A percentile compares a stretch with the other conserved stretches of the same genome.
Evolutionary conservation across 2,113 vertebrate genomes (phyloP).

Genomic region (Ptilorrhoa leucosticta): DNA sequence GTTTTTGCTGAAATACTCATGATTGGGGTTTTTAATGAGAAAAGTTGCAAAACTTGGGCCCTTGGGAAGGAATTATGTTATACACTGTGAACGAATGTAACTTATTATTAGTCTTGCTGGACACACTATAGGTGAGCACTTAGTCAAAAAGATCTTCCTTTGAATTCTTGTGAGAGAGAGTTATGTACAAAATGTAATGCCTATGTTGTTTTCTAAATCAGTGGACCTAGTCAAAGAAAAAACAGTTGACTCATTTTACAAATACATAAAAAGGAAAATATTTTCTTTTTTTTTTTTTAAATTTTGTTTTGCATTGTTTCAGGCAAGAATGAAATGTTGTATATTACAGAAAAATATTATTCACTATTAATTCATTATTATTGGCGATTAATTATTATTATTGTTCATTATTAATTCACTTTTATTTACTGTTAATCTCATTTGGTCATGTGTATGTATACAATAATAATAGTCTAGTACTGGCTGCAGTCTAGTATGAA

Average conservation of each 20-base stretch:
- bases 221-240: not conserved
- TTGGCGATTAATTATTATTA: not conserved
- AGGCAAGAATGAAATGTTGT: not conserved
- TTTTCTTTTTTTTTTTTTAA: not conserved
- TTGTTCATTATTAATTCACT: not conserved
- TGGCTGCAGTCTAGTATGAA: not conserved
- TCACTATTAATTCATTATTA: not conserved
- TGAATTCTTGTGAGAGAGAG: not conserved
- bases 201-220: not conserved
- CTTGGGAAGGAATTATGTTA: not conserved
- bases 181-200: not conserved
- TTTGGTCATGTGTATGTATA: not conserved
- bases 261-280: not conserved
- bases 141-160: not conserved
- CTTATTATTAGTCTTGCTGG: not conserved
- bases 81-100: not conserved
- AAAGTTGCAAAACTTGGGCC: not conserved
- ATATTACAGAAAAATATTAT: not conserved
- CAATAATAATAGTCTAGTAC: not conserved
- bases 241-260: not conserved
- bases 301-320: not conserved
- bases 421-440: not conserved
- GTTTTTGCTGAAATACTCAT: not conserved
- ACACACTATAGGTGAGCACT: not conserved
- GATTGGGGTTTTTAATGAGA: not conserved